phyloP scores from a whole-genome alignment of 2,113 vertebrate genomes.

The Eonycteris spelaea region DNA sequence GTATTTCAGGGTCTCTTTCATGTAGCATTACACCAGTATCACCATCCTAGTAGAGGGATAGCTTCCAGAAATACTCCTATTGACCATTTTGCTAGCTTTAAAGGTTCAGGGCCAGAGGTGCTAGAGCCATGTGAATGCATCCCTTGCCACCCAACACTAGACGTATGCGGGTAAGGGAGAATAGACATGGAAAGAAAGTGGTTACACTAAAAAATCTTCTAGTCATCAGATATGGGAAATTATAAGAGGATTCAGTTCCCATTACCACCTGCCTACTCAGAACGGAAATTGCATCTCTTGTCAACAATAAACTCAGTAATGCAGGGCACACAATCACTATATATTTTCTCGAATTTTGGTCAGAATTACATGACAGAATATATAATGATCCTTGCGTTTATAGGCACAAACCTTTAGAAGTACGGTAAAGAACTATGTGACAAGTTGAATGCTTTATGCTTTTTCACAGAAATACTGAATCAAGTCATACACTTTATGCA shows the following conservation, averaged over 20 bases:
- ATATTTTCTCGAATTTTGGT: background rate
- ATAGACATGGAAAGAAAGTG: background rate
- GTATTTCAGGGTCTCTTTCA: background rate
- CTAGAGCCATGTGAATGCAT: no score
- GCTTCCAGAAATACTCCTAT: background rate
- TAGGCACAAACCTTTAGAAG: background rate
- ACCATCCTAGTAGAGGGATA: background rate
- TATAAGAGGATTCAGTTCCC: background rate
- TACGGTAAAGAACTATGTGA: background rate
- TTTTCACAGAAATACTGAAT: background rate
- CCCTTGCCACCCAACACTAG: background rate
- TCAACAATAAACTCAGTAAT: background rate
- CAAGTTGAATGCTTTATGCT: background rate
- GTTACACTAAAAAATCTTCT: background rate
- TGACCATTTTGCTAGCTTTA: background rate
- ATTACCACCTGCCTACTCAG: background rate
- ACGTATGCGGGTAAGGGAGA: no score
- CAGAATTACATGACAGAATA: background rate
- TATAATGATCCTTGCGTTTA: background rate
- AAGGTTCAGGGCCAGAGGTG: background rate
- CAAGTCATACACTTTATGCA: background rate
- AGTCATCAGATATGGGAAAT: background rate
- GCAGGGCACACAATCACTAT: background rate
- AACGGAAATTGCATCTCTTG: background rate
- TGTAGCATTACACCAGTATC: background rate